A percentile compares a stretch with the other conserved stretches of the same genome.
Conservation (phyloP, 2,113 vertebrate species). For the Geococcyx californianus region DNA sequence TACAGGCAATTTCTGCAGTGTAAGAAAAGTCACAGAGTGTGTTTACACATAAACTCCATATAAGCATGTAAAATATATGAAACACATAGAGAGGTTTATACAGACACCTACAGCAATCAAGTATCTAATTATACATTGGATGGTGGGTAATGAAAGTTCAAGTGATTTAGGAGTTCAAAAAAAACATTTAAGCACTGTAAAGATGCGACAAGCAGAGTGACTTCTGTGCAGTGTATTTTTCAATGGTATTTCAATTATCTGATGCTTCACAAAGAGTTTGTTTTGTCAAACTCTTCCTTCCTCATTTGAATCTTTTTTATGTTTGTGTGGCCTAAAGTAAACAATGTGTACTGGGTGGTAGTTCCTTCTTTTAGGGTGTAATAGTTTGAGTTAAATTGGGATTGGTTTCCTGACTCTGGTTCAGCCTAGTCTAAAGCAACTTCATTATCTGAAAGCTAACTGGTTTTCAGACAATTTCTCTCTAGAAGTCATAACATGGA, state of each 20-base stretch:
- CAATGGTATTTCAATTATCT: not conserved
- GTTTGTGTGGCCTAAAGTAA: not conserved
- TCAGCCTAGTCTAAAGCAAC: too few species aligned
- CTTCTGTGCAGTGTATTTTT: not conserved
- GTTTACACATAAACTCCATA: not conserved
- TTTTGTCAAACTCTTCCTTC: not conserved
- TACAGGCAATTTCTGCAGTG: not conserved
- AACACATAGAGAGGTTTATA: not conserved
- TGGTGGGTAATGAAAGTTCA: not conserved
- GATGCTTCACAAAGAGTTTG: not conserved
- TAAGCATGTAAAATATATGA: not conserved
- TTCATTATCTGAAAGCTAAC: too few species aligned
- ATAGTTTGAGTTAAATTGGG: too few species aligned
- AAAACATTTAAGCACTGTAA: not conserved
- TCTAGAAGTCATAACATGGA: too few species aligned
- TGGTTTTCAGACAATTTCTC: too few species aligned
- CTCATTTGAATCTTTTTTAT: not conserved
- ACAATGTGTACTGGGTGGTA: not conserved
- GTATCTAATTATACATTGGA: not conserved
- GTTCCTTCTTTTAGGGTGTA: not conserved
- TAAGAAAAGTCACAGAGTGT: not conserved
- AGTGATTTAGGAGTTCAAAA: not conserved
- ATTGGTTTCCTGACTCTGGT: too few species aligned
- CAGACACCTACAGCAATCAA: not conserved
- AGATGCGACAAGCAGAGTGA: not conserved